These are phyloP conservation scores for Anagyrus pseudococci DNA, from an alignment of 2,888 invertebrate genomes.

Conservation along the genomic window DNA sequence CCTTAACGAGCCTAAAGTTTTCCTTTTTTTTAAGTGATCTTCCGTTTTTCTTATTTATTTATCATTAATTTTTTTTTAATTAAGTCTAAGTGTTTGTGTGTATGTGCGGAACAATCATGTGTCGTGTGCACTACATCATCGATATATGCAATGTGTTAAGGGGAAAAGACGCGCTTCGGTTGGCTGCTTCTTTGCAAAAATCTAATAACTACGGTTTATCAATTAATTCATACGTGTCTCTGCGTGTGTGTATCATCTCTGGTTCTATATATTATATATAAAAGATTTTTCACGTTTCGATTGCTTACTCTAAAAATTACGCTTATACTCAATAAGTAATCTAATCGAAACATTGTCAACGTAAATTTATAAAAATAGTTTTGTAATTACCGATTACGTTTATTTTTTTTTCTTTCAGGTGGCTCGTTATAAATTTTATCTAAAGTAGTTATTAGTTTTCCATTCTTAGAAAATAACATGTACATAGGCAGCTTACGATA, in stretches of 20 bases:
- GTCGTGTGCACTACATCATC: constrained; percentile 57
- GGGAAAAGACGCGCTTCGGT: constrained; percentile 29
- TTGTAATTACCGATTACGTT: background rate
- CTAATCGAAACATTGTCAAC: background rate
- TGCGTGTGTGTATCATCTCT: background rate
- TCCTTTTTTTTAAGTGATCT: constrained; percentile 37
- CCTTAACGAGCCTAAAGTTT: constrained; percentile 37
- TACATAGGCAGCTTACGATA: constrained; percentile 11
- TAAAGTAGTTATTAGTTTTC: background rate
- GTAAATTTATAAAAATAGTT: background rate
- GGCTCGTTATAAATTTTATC: background rate
- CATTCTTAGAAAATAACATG: constrained; percentile 1
- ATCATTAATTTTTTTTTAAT: constrained; percentile 20
- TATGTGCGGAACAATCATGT: constrained; percentile 60
- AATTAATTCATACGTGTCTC: background rate
- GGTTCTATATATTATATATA: background rate
- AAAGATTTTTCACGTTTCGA: background rate
- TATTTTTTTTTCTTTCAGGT: no score
- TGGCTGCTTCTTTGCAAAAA: constrained; percentile 1
- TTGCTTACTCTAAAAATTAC: background rate
- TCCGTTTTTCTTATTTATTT: constrained; percentile 8
- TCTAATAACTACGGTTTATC: constrained; percentile 1
- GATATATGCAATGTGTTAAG: constrained; percentile 39
- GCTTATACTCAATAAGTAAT: background rate
- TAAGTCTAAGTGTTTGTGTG: constrained; percentile 48